A percentile compares a stretch with the other conserved stretches of the same genome.
Conservation (phyloP, 2,888 invertebrate genomes). For the Cantharis flavilabris region DNA sequence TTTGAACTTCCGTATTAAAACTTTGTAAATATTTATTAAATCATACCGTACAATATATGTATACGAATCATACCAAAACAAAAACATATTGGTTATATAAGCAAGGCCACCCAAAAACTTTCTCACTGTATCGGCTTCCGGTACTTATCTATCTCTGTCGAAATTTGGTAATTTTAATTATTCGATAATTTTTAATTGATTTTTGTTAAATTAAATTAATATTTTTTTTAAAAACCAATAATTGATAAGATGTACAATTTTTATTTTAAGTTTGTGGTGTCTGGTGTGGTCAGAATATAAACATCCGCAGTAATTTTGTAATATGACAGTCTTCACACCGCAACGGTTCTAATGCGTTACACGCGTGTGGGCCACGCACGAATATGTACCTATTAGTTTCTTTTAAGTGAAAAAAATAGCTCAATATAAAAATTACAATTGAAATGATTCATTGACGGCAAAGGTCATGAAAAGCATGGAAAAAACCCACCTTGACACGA, state of each 20-base stretch:
- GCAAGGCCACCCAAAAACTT: constrained; percentile 10
- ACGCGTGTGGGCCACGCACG: neutral
- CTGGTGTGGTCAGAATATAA: neutral
- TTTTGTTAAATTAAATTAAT: neutral
- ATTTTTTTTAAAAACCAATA: neutral
- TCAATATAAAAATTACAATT: neutral
- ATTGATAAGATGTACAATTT: neutral
- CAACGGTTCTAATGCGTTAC: neutral
- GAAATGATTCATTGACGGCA: neutral
- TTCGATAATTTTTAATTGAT: neutral
- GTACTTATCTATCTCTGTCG: constrained; percentile 6
- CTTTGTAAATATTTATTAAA: neutral
- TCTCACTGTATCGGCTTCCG: constrained; percentile 12
- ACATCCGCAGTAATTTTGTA: neutral
- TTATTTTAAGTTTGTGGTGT: neutral
- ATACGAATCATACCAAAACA: neutral
- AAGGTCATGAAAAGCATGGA: neutral
- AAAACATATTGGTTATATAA: constrained; percentile 1
- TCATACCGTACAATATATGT: neutral
- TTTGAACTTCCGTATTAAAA: neutral
- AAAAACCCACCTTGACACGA: neutral
- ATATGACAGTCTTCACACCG: neutral
- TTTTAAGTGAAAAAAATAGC: neutral
- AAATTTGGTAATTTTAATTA: neutral
- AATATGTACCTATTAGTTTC: neutral